Evolutionary conservation across 2,113 vertebrate genomes (phyloP).

Genomic region (Stigmatopora nigra): DNA sequence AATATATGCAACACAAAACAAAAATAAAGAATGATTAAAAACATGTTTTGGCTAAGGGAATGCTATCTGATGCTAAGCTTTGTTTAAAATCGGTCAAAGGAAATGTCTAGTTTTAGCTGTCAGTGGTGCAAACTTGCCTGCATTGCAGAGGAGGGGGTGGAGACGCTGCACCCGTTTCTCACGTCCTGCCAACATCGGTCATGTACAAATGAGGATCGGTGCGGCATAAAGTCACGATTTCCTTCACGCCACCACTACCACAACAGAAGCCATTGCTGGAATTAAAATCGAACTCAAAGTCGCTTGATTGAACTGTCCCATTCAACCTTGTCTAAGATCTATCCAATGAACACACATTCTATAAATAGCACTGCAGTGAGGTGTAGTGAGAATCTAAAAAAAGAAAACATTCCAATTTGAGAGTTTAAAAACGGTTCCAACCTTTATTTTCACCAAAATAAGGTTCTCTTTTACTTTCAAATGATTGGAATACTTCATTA

Average conservation of each 20-base stretch:
- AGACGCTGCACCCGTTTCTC: constrained; percentile 27
- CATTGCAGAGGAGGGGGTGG: constrained; percentile 54
- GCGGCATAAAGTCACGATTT: constrained; percentile 3
- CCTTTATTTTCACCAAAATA: constrained; percentile 36
- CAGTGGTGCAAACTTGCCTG: constrained; percentile 51
- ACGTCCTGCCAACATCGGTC: constrained; percentile 21
- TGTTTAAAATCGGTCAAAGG: background rate
- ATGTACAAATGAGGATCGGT: constrained; percentile 47
- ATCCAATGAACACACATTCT: constrained; percentile 20
- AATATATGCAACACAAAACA: constrained; percentile 68
- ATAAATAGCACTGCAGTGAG: constrained; percentile 68
- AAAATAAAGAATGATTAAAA: constrained; percentile 62
- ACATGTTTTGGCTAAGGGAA: background rate
- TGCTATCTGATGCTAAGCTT: background rate
- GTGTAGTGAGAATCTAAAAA: constrained; percentile 23
- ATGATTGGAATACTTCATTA: constrained; percentile 28
- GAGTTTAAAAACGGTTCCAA: background rate
- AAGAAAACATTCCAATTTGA: background rate
- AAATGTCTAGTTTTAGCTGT: constrained; percentile 19
- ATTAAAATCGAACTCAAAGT: background rate
- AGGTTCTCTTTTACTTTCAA: constrained; percentile 49
- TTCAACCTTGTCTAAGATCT: background rate
- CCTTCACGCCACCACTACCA: constrained; percentile 1
- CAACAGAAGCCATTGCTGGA: background rate
- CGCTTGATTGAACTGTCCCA: background rate